phyloP scores from a whole-genome alignment of 2,797 vertebrate species.

The Pelobates cultripes region DNA sequence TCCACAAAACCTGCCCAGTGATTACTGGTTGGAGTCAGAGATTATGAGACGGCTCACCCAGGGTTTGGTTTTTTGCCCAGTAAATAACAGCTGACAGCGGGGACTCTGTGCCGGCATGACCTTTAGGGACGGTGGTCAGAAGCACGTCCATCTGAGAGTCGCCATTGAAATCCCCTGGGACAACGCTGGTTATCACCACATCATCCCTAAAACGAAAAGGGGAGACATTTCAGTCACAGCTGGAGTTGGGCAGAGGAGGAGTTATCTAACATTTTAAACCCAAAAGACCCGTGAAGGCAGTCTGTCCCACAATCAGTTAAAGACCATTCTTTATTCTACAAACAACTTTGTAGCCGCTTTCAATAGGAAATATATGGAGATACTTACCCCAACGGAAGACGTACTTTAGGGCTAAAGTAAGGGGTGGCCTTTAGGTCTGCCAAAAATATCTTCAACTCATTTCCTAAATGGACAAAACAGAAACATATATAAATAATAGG shows the following conservation, averaged over 20 bases:
- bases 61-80: slow-evolving; percentile 93
- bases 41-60: slow-evolving; percentile 76
- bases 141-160: slow-evolving; percentile 98
- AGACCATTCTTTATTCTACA: no score
- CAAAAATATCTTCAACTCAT: slow-evolving; percentile 87
- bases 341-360: no score
- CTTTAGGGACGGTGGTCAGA: slow-evolving; percentile 74
- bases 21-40: no score
- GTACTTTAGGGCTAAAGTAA: slow-evolving; percentile 93
- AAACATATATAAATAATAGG: neutral
- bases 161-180: slow-evolving; percentile 96
- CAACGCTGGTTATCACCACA: slow-evolving; percentile 84
- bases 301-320: no score
- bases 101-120: slow-evolving; percentile 42
- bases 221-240: neutral
- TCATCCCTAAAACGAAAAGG: slow-evolving; percentile 62
- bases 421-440: slow-evolving; percentile 86
- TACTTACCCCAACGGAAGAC: slow-evolving; percentile 77
- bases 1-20: no score
- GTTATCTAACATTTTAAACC: neutral
- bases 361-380: no score
- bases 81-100: slow-evolving; percentile 78
- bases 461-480: slow-evolving; percentile 74
- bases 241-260: neutral
- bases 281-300: no score